These are phyloP conservation scores for Bactericera cockerelli DNA, from an alignment of 1,140 invertebrate species.

Conservation along the genomic window DNA sequence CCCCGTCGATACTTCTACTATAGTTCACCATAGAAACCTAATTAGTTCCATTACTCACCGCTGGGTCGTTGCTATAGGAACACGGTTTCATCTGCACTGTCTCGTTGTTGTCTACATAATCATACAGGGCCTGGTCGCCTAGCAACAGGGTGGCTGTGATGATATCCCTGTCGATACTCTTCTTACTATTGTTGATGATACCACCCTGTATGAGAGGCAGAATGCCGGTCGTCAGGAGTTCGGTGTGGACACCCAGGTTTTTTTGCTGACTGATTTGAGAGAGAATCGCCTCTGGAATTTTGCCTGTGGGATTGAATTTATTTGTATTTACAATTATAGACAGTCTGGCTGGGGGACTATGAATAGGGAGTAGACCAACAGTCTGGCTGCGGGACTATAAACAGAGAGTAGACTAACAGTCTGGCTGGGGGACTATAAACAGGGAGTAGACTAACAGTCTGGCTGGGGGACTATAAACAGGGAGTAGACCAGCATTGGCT, in stretches of 20 bases:
- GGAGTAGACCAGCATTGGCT: too few species aligned
- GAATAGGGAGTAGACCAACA: too few species aligned
- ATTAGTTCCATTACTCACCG: slow-evolving; percentile 11
- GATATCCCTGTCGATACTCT: neutral
- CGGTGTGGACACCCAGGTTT: neutral
- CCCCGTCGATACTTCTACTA: too few species aligned
- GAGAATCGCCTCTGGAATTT: neutral
- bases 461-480: too few species aligned
- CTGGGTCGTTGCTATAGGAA: neutral
- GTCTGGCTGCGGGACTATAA: too few species aligned
- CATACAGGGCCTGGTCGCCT: neutral
- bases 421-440: too few species aligned
- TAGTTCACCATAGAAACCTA: too few species aligned
- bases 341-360: too few species aligned
- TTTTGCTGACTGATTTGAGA: neutral
- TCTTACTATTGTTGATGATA: slow-evolving; percentile 6
- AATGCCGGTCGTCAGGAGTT: neutral
- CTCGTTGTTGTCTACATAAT: slow-evolving; percentile 2
- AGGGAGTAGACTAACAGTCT: too few species aligned
- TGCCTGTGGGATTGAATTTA: too few species aligned
- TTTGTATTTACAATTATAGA: too few species aligned
- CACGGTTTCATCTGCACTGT: neutral
- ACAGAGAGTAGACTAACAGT: too few species aligned
- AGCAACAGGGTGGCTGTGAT: neutral
- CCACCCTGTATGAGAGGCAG: neutral